Conservation (phyloP, 2,797 vertebrate species). For the Anomalospiza imberbis region DNA sequence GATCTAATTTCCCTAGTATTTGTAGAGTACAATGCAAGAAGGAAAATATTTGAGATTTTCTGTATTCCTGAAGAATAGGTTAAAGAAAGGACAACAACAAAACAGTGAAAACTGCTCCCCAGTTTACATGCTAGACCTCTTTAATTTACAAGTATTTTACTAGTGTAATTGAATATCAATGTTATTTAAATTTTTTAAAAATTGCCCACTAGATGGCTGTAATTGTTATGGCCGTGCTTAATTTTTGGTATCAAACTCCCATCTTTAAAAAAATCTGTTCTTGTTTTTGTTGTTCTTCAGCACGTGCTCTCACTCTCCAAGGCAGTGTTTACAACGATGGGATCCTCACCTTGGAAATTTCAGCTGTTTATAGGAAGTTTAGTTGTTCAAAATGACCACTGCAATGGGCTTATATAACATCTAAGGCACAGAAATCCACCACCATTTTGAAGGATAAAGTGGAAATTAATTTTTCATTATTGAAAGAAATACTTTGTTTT, state of each 20-base stretch:
- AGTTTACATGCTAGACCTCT: background rate
- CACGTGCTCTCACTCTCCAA: fast-evolving
- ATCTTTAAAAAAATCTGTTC: background rate
- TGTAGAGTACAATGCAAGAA: background rate
- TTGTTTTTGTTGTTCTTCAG: background rate
- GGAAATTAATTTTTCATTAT: background rate
- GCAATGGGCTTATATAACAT: background rate
- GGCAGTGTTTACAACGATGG: fast-evolving
- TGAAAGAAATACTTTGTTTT: background rate
- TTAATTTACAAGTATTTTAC: background rate
- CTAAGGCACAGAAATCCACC: background rate
- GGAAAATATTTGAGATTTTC: background rate
- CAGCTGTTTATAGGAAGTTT: background rate
- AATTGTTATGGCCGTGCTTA: background rate
- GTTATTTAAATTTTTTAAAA: background rate
- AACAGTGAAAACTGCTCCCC: background rate
- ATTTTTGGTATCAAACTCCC: background rate
- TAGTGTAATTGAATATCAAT: background rate
- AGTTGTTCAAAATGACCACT: background rate
- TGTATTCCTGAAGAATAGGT: background rate
- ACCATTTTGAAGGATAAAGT: background rate
- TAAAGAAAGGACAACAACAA: background rate
- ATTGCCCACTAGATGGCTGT: conserved; percentile 54
- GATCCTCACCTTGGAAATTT: background rate
- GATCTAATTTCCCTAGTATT: background rate